Evolutionary conservation across 2,113 vertebrate genomes (phyloP).

Genomic region (Lophius piscatorius): DNA sequence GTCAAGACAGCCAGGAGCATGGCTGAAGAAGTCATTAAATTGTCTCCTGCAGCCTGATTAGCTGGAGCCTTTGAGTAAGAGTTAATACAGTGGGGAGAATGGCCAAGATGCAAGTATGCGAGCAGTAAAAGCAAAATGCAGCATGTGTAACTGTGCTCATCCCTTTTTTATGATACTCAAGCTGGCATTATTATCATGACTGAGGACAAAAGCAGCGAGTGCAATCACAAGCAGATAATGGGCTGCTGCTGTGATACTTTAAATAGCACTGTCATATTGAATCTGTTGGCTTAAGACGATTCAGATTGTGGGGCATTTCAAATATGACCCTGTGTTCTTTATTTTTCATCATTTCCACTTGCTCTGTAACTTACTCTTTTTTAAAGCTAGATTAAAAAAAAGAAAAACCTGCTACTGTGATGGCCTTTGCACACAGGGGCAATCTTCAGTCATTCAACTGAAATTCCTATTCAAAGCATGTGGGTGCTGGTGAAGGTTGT

Average conservation of each 20-base stretch:
- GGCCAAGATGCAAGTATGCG: neutral
- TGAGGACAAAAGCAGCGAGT: constrained; percentile 40
- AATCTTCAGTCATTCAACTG: constrained; percentile 22
- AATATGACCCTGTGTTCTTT: constrained; percentile 3
- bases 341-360: constrained; percentile 12
- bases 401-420: neutral
- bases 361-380: constrained; percentile 11
- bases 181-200: constrained; percentile 18
- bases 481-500: constrained; percentile 23
- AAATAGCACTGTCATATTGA: constrained; percentile 45
- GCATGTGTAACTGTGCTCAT: constrained; percentile 4
- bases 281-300: constrained; percentile 15
- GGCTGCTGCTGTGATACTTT: constrained; percentile 38
- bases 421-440: constrained; percentile 8
- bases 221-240: constrained; percentile 31
- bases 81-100: constrained; percentile 10
- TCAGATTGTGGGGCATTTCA: constrained; percentile 32
- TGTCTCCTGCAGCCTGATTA: neutral
- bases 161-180: constrained; percentile 6
- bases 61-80: constrained; percentile 3
- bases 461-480: constrained; percentile 38
- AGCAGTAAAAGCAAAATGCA: constrained; percentile 27
- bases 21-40: neutral
- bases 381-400: constrained; percentile 7
- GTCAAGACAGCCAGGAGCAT: no score